Base-by-base conservation (phyloP, 2,113 vertebrate species). In the Psittacus erithacus region DNA sequence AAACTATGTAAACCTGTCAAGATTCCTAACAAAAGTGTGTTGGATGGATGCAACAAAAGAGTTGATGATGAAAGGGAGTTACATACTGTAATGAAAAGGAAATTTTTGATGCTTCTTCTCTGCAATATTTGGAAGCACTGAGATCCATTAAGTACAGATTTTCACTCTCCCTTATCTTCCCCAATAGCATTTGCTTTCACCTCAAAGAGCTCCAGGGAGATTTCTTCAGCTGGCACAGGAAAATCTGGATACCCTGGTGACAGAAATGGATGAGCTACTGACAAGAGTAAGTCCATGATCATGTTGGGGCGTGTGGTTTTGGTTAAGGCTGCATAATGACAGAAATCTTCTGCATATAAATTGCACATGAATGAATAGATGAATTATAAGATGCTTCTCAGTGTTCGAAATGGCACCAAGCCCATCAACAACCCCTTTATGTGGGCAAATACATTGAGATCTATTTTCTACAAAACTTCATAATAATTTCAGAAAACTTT, bases 251-350 rank as follows among this genome's bases (percentile, higher is more conserved):
- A 99, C 98, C 2, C 97, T 99, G 59, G 98, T 99, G 85, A 98
- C 98, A 33, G 99, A 99, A 98, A 99, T 99, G 98, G 99, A 99
- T 97, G 99, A 99, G 59, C 98, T 99, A 27, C 98, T 99, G 97
- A 99, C 98, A 98, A 98, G 99, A 97, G 99, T 99, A 97, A 96
- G 98, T 92, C 70, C 82, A 25, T 92, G 76, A 89, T 88, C 81
- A 79, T 53, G 1, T 13, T 71, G 76, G 39, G 35, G 79, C 88
- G 29, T 81, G 13, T 69, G 67, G 82, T 55, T 92, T 91, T 93
- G 67, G 80, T 49, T 92, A 77, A 89, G 69, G 29, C 63, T 92
- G 76, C 38, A 59, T 77, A 92, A 78, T 93, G 83, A 82, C 9
- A 52, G 86, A 75, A 88, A 84, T 52, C 69, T 85, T 75, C 62